phyloP scores from a whole-genome alignment of 2,797 vertebrate species.

The Mergus octosetaceus region DNA sequence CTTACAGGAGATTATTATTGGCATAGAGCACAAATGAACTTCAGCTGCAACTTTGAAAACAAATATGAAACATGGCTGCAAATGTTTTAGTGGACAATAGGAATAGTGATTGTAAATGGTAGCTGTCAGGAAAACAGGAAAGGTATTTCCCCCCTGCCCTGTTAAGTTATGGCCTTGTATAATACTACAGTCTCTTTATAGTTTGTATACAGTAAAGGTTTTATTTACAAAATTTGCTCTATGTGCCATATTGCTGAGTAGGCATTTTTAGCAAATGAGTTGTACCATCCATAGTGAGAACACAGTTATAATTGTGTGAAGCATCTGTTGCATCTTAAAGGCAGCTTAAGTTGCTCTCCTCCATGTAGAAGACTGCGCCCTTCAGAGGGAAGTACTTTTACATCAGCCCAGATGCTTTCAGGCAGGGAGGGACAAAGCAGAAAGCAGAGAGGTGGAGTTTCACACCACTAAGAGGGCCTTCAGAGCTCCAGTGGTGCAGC shows the following conservation, averaged over 20 bases:
- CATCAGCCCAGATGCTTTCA: background rate
- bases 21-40: background rate
- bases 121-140: background rate
- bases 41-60: background rate
- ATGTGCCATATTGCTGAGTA: rapidly evolving
- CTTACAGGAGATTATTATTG: background rate
- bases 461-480: background rate
- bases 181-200: background rate
- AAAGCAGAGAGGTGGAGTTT: background rate
- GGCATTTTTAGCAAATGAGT: background rate
- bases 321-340: background rate
- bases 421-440: background rate
- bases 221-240: background rate
- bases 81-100: background rate
- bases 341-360: background rate
- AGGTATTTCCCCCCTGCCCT: rapidly evolving
- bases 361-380: rapidly evolving
- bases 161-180: background rate
- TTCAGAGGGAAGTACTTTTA: too few species aligned
- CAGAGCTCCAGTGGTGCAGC: rapidly evolving
- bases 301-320: background rate
- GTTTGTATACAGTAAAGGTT: background rate
- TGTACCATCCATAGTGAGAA: rapidly evolving
- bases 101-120: background rate
- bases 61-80: background rate